Conservation (phyloP, 2,113 vertebrate species). For the Cynopterus brachyotis region DNA sequence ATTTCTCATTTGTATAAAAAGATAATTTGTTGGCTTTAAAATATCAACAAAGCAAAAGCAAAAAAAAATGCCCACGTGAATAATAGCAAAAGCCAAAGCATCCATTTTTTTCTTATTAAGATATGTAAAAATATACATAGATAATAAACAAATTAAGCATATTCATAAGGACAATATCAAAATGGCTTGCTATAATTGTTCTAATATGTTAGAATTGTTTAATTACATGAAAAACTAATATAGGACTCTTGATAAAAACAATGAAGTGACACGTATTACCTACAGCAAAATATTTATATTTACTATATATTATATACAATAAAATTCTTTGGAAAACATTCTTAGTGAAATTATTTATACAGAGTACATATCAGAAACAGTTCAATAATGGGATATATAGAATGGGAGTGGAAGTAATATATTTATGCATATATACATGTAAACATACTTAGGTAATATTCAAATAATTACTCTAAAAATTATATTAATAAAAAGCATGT, state of each 20-base stretch:
- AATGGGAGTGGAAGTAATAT: background rate
- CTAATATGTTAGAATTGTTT: background rate
- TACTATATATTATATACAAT: background rate
- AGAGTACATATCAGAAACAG: background rate
- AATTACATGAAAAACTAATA: background rate
- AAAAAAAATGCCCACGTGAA: background rate
- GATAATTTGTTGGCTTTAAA: background rate
- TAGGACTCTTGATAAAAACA: background rate
- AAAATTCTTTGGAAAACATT: conserved; percentile 3
- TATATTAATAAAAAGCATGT: background rate
- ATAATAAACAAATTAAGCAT: background rate
- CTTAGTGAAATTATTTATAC: background rate
- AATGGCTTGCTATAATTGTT: background rate
- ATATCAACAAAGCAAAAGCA: background rate
- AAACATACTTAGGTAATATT: background rate
- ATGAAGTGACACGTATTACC: background rate
- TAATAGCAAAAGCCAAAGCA: background rate
- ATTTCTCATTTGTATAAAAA: background rate
- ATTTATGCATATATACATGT: background rate
- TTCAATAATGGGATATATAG: background rate
- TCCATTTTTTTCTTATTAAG: background rate
- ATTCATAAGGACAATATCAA: background rate
- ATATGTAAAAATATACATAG: background rate
- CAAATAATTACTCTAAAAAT: background rate
- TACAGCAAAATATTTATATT: background rate